Evolutionary conservation across 2,113 vertebrate species (phyloP), one percentile per base, ranked within the genome.

Genomic region (Melanotaenia duboulayi): DNA sequence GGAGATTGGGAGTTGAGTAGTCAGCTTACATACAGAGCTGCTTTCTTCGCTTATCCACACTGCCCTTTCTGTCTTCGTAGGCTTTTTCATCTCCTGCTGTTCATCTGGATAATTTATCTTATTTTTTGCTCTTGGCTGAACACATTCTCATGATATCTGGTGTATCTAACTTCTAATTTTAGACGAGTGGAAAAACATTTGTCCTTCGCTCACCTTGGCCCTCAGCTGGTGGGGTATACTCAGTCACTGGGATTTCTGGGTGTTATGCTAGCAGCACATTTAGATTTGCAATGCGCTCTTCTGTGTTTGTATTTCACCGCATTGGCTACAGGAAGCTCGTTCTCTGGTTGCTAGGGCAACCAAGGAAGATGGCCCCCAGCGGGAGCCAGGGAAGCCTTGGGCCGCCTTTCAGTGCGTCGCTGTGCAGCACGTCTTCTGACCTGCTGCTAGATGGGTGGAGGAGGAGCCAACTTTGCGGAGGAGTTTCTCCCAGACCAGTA

Each of bases 331-430:
- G 81, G 76, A 90, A 86, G 83, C 82, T 90, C 46, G 0, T 71
- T 57, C 58, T 51, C 24, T 67, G 87, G 93, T 94, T 95, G 92
- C 92, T 74, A 74, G 32, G 85, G 76, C 83, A 90, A 92, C 90
- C 73, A 4, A 74, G 74, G 81, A 82, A 80, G 64, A 91, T 91
- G 86, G 85, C 85, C 87, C 79, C 80, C 78, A 81, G 86, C 74
- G 19, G 57, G 72, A 82, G 84, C 70, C 49, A 85, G 89, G 87
- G 67, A 77, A 80, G 89, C 90, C 88, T 66, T 59, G 86, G 87
- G 86, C 86, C 89, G 91, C 85, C 78, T 88, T 86, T 89, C 65
- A 81, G 57, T 76, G 74, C 37, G 10, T 74, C 37, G 20, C 24
- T 58, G 56, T 73, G 82, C 81, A 50, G 82, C 74, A 39, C 56